Percentiles rank a stretch among this genome's conserved stretches.
Evolutionary conservation across 2,113 vertebrate species (phyloP).

Genomic region (Neopipo cinnamomea): DNA sequence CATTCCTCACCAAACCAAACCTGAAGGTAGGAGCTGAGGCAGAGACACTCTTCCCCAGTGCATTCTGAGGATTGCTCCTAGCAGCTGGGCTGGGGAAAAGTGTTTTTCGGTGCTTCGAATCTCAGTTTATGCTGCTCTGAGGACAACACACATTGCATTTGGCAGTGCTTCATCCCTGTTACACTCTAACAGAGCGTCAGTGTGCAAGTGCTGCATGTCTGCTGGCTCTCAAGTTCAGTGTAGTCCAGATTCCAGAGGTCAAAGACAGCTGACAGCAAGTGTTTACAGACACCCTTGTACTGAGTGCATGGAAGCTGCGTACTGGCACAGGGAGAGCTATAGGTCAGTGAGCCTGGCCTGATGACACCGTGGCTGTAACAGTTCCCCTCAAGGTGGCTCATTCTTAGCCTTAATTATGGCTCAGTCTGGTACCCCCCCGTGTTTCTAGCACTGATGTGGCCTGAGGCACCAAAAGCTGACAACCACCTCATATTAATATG

Average conservation of each 20-base stretch:
- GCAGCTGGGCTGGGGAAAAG: neutral
- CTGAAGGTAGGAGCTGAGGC: neutral
- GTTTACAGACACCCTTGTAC: neutral
- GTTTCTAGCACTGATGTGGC: neutral
- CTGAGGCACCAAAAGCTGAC: neutral
- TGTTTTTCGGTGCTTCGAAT: neutral
- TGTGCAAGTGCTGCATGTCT: neutral
- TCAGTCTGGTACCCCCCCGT: neutral
- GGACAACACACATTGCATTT: fast-evolving
- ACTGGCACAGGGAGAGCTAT: neutral
- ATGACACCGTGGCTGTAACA: neutral
- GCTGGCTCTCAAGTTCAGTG: neutral
- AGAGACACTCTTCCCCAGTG: neutral
- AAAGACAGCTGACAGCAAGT: neutral
- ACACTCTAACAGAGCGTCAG: neutral
- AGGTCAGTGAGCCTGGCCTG: neutral
- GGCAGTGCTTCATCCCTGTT: fast-evolving
- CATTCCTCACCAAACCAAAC: neutral
- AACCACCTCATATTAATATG: fast-evolving
- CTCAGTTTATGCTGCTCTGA: fast-evolving
- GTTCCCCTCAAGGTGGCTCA: neutral
- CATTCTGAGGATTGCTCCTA: neutral
- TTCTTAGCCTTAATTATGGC: neutral
- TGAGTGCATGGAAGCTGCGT: fast-evolving
- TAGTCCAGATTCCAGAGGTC: neutral